Conservation (phyloP, 1,140 invertebrate genomes). For the Spodoptera litura region DNA sequence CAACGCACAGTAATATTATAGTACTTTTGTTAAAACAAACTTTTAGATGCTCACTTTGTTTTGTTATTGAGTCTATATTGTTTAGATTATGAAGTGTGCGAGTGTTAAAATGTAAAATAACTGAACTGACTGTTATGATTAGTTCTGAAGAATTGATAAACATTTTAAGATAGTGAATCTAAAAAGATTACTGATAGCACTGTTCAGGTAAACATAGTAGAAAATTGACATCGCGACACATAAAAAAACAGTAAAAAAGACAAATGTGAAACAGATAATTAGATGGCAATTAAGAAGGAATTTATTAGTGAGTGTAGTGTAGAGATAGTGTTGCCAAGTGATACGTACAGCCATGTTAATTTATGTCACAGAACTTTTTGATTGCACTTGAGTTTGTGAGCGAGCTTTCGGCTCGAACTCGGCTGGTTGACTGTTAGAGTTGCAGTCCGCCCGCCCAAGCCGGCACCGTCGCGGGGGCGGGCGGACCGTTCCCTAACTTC, state of each 20-base stretch:
- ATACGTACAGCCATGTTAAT: slow-evolving; percentile 76
- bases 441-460: slow-evolving; percentile 70
- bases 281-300: neutral
- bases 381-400: slow-evolving; percentile 52
- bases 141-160: neutral
- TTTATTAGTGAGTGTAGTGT: slow-evolving; percentile 19
- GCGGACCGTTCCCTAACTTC: slow-evolving; percentile 33
- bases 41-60: slow-evolving; percentile 21
- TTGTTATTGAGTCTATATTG: slow-evolving; percentile 17
- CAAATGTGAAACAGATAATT: neutral
- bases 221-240: neutral
- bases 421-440: slow-evolving; percentile 66
- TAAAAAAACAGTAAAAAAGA: neutral
- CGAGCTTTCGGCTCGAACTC: slow-evolving; percentile 73
- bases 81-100: neutral
- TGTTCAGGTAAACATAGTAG: neutral
- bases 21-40: slow-evolving; percentile 26
- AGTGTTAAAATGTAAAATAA: neutral
- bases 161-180: neutral
- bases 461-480: slow-evolving; percentile 65
- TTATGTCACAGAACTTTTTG: slow-evolving; percentile 59
- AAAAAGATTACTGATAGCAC: neutral
- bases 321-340: neutral
- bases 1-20: slow-evolving; percentile 13
- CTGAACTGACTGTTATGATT: neutral